Conservation (phyloP, 2,113 vertebrate genomes). For the Hippoglossus stenolepis region DNA sequence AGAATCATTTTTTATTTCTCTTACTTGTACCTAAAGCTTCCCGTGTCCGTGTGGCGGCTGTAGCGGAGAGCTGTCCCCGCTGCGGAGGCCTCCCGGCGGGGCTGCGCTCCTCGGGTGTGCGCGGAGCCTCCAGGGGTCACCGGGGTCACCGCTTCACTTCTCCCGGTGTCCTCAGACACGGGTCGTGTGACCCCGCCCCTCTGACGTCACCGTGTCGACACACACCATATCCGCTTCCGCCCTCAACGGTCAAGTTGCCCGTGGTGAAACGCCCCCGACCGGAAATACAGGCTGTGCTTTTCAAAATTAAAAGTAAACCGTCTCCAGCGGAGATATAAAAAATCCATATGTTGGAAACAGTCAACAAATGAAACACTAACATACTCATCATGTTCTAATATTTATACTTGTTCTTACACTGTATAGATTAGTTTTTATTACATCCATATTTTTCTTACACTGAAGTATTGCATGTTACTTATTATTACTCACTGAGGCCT, state of each 20-base stretch:
- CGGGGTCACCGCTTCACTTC: conserved; percentile 57
- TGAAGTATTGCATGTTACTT: too few species aligned
- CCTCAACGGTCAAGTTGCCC: not conserved
- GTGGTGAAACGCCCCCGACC: rapidly evolving
- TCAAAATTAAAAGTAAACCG: conserved; percentile 16
- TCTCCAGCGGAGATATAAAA: not conserved
- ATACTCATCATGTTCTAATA: too few species aligned
- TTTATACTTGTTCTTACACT: too few species aligned
- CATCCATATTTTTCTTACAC: too few species aligned
- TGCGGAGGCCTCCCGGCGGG: not conserved
- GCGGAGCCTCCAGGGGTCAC: conserved; percentile 45
- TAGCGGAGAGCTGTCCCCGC: not conserved
- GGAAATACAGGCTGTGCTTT: not conserved
- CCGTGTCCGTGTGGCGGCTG: too few species aligned
- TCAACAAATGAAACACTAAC: too few species aligned
- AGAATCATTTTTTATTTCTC: too few species aligned
- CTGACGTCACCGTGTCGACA: conserved; percentile 51
- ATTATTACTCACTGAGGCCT: too few species aligned
- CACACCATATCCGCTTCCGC: conserved; percentile 71
- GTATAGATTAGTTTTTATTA: too few species aligned
- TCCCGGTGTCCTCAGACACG: conserved; percentile 75
- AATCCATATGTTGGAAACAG: too few species aligned
- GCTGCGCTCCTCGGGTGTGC: not conserved
- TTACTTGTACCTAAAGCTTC: too few species aligned
- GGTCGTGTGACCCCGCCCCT: conserved; percentile 75